Conservation (phyloP, 2,797 vertebrate genomes). For the Paratrypauchen microcephalus region DNA sequence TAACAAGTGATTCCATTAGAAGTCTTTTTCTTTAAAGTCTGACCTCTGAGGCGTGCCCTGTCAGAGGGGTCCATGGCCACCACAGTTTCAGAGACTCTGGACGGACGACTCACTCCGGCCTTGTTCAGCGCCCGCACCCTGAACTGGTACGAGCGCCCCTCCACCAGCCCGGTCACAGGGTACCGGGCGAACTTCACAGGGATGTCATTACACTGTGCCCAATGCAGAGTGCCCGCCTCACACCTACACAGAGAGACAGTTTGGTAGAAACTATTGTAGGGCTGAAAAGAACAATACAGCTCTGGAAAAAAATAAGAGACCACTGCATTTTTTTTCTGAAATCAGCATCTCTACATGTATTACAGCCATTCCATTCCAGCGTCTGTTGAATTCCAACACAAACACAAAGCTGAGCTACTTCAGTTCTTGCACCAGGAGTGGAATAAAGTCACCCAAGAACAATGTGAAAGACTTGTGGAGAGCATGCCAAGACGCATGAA, state of each 20-base stretch:
- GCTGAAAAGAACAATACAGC: no score
- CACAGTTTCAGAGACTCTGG: slow-evolving; percentile 88
- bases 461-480: no score
- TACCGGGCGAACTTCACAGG: slow-evolving; percentile 96
- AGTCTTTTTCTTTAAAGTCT: slow-evolving; percentile 11
- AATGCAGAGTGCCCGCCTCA: slow-evolving; percentile 90
- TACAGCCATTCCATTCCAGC: no score
- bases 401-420: no score
- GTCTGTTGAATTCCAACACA: no score
- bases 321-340: no score
- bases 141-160: slow-evolving; percentile 92
- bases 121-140: slow-evolving; percentile 92
- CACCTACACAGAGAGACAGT: slow-evolving; percentile 74
- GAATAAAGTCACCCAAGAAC: no score
- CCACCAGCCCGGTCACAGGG: slow-evolving; percentile 94
- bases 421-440: no score
- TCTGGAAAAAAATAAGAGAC: no score
- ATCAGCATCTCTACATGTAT: no score
- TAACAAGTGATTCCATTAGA: no score
- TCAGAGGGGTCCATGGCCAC: slow-evolving; percentile 92
- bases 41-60: slow-evolving; percentile 89
- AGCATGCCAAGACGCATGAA: no score
- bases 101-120: slow-evolving; percentile 85
- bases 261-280: neutral
- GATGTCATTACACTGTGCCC: slow-evolving; percentile 94